Conservation (phyloP, 2,113 vertebrate species). For the Ceratotherium simum region DNA sequence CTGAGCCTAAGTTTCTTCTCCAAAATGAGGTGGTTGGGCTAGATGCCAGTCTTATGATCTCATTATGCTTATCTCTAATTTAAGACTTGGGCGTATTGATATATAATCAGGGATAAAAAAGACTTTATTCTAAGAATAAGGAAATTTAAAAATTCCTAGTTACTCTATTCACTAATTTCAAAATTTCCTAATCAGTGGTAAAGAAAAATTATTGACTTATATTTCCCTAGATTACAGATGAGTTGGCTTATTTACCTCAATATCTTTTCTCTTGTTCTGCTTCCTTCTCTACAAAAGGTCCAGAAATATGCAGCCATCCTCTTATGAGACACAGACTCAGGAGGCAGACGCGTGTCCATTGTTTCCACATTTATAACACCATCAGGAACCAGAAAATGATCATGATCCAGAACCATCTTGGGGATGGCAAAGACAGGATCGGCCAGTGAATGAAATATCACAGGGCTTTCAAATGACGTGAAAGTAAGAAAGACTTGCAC, state of each 20-base stretch:
- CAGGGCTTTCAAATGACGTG: background rate
- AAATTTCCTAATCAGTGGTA: background rate
- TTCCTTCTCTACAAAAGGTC: background rate
- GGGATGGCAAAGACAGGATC: background rate
- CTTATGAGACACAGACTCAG: background rate
- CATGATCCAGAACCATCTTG: background rate
- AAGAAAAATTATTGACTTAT: background rate
- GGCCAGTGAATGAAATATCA: background rate
- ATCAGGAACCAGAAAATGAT: background rate
- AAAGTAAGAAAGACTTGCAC: background rate
- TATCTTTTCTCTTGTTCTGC: background rate
- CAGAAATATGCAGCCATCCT: background rate
- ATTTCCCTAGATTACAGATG: background rate
- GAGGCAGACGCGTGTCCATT: background rate
- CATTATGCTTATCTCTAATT: constrained; percentile 50
- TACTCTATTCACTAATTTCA: background rate
- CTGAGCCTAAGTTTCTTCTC: background rate
- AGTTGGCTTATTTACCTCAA: background rate
- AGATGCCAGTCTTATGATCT: constrained; percentile 10
- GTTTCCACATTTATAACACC: background rate
- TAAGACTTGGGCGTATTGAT: background rate
- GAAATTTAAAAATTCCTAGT: background rate
- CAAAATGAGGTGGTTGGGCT: constrained; percentile 3
- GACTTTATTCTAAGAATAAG: background rate
- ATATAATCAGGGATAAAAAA: background rate